These are phyloP conservation scores for Numida meleagris DNA, from an alignment of 2,113 vertebrate genomes.

Conservation along the genomic window DNA sequence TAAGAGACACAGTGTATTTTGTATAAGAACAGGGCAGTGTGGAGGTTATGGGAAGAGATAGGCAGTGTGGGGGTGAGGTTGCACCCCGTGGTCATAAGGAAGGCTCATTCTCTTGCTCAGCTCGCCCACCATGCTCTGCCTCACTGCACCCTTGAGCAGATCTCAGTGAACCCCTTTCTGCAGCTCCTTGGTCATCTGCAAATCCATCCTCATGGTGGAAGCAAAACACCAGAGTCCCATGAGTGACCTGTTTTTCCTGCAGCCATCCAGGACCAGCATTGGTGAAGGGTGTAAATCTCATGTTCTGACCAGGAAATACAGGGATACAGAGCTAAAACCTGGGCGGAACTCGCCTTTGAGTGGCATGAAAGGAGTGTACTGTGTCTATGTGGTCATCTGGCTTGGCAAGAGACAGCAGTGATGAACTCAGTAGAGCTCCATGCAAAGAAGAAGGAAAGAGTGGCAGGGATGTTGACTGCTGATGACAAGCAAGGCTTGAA, in stretches of 20 bases:
- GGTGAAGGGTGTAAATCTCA: neutral
- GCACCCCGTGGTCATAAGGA: neutral
- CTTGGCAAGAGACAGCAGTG: neutral
- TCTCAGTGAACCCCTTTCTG: fast-evolving
- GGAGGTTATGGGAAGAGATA: neutral
- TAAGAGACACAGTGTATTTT: neutral
- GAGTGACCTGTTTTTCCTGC: neutral
- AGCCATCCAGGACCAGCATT: neutral
- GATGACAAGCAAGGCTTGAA: neutral
- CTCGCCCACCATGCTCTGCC: neutral
- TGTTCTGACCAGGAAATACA: neutral
- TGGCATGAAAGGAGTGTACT: fast-evolving
- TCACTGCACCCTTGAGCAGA: fast-evolving
- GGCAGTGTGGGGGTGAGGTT: neutral
- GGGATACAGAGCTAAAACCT: neutral
- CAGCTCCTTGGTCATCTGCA: neutral
- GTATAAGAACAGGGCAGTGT: neutral
- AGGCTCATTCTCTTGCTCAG: neutral
- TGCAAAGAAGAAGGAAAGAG: neutral
- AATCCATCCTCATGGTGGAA: neutral
- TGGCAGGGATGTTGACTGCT: neutral
- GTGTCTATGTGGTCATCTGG: neutral
- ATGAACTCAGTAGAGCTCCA: neutral
- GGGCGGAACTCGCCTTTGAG: neutral
- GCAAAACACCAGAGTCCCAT: neutral